Percentiles rank a stretch among this genome's conserved stretches.
phyloP scores from a whole-genome alignment of 1,140 invertebrate species.

The Leptopilina clavipes region DNA sequence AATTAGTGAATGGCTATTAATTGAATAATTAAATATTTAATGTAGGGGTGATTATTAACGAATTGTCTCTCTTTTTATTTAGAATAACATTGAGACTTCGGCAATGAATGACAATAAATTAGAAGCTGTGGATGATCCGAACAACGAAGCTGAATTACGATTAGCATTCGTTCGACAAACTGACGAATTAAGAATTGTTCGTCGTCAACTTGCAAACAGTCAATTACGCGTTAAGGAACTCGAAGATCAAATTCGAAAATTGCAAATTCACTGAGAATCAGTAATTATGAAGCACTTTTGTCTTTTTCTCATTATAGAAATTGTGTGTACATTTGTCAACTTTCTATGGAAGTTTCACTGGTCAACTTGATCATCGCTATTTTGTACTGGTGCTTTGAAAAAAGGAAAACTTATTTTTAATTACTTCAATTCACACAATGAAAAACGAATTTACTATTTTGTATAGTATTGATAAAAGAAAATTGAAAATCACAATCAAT shows the following conservation, averaged over 20 bases:
- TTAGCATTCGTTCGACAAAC: slow-evolving; percentile 83
- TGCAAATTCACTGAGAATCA: slow-evolving; percentile 43
- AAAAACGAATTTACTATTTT: too few species aligned
- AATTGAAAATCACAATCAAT: too few species aligned
- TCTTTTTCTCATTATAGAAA: too few species aligned
- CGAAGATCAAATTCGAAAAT: slow-evolving; percentile 81
- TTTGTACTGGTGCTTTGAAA: too few species aligned
- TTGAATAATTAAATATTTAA: too few species aligned
- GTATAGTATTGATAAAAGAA: too few species aligned
- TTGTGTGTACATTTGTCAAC: neutral
- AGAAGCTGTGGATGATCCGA: slow-evolving; percentile 67
- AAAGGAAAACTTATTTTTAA: too few species aligned
- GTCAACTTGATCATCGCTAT: too few species aligned
- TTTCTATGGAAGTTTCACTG: too few species aligned
- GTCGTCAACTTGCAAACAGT: slow-evolving; percentile 84
- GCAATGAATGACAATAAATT: slow-evolving; percentile 69
- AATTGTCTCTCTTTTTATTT: slow-evolving; percentile 13
- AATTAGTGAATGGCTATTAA: too few species aligned
- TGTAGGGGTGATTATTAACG: slow-evolving; percentile 28
- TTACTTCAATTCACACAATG: too few species aligned
- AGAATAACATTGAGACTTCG: slow-evolving; percentile 66
- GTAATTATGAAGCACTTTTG: neutral
- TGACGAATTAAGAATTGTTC: slow-evolving; percentile 85
- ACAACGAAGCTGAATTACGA: slow-evolving; percentile 79
- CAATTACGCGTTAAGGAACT: slow-evolving; percentile 86